These are phyloP conservation scores for Drosophila aldrichi DNA, from an alignment of 2,888 invertebrate species.

Conservation along the genomic window DNA sequence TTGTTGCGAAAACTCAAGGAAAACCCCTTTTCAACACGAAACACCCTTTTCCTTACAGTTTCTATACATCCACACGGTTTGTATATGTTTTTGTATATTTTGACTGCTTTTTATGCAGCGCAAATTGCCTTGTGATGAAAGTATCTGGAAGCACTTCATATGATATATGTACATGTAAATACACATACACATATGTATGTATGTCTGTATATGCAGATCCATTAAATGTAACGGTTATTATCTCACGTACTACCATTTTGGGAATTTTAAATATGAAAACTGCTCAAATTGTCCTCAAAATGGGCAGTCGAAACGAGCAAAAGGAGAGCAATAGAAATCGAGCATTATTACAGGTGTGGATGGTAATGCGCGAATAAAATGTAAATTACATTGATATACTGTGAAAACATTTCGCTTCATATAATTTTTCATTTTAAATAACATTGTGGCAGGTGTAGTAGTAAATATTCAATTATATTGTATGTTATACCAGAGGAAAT, in stretches of 20 bases:
- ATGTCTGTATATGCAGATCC: conserved; percentile 50
- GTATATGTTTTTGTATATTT: conserved; percentile 1
- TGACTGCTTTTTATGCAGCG: conserved; percentile 53
- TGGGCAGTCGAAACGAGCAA: conserved; percentile 52
- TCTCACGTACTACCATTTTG: conserved; percentile 81
- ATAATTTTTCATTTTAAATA: background rate
- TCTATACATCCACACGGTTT: conserved; percentile 10
- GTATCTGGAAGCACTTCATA: conserved; percentile 47
- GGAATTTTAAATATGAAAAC: conserved; percentile 81
- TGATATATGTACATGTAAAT: conserved; percentile 35
- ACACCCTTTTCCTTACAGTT: conserved; percentile 54
- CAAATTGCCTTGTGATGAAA: conserved; percentile 71
- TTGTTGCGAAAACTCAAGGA: conserved; percentile 33
- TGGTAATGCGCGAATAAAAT: background rate
- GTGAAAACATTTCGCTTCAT: background rate
- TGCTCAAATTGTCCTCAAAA: conserved; percentile 77
- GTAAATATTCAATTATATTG: background rate
- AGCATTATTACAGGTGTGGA: conserved; percentile 30
- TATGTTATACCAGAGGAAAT: no score
- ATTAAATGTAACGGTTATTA: conserved; percentile 81
- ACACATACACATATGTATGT: conserved; percentile 14
- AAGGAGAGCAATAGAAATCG: conserved; percentile 26
- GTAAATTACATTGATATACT: conserved; percentile 10
- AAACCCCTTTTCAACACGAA: conserved; percentile 38
- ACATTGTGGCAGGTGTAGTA: background rate